A percentile compares a stretch with the other conserved stretches of the same genome.
phyloP scores from a whole-genome alignment of 2,113 vertebrate genomes.

The Microtus ochrogaster region DNA sequence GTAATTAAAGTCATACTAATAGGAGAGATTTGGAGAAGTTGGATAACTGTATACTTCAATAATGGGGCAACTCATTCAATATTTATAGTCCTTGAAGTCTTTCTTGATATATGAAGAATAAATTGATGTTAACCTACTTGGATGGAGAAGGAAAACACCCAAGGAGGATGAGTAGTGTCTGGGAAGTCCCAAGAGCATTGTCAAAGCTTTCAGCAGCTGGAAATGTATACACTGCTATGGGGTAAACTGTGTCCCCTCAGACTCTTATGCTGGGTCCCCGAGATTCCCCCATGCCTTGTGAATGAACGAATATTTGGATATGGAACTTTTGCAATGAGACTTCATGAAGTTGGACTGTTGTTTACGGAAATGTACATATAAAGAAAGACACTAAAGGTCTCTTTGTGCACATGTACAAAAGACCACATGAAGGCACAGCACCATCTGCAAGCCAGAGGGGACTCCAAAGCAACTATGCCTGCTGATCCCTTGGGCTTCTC shows the following conservation, averaged over 20 bases:
- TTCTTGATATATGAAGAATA: not conserved
- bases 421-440: fast-evolving
- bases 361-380: not conserved
- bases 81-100: not conserved
- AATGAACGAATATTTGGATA: not conserved
- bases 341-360: not conserved
- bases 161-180: not conserved
- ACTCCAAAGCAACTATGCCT: not conserved
- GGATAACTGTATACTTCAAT: not conserved
- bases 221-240: not conserved
- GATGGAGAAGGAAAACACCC: not conserved
- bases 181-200: not conserved
- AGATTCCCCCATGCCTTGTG: not conserved
- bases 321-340: not conserved
- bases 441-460: not conserved
- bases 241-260: not conserved
- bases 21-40: not conserved
- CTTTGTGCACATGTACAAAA: not conserved
- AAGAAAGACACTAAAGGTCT: not conserved
- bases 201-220: not conserved
- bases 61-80: not conserved
- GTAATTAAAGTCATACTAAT: not conserved
- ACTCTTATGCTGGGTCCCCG: not conserved
- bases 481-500: not conserved
- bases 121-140: not conserved